Evolutionary conservation across 2,113 vertebrate genomes (phyloP).

Genomic region (Maccullochella peelii): DNA sequence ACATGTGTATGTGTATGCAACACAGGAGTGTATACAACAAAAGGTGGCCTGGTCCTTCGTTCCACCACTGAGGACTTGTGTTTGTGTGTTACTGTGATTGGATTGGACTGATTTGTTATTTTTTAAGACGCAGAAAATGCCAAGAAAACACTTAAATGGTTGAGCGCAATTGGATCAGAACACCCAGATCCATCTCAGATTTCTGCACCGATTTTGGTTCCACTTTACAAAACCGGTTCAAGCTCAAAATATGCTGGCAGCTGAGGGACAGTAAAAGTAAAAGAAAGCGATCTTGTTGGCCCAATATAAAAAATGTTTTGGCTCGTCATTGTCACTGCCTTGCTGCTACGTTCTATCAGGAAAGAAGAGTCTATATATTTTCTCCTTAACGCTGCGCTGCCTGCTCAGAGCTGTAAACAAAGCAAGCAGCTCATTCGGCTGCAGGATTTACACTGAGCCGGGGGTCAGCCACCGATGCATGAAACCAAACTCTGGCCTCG

Average conservation of each 20-base stretch:
- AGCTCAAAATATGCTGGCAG: background rate
- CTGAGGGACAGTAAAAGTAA: background rate
- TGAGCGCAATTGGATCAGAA: background rate
- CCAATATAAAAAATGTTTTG: background rate
- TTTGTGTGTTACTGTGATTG: background rate
- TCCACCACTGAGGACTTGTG: background rate
- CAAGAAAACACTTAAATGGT: conserved; percentile 23
- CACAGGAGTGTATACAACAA: background rate
- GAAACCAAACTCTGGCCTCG: background rate
- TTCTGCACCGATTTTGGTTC: background rate
- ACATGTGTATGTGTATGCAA: background rate
- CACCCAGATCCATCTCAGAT: background rate
- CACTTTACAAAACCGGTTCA: conserved; percentile 8
- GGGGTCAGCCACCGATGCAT: background rate
- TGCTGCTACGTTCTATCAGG: background rate
- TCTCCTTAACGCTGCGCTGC: background rate
- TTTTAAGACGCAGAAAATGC: background rate
- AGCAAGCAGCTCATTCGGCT: conserved; percentile 17
- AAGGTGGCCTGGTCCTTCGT: background rate
- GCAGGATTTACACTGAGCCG: background rate
- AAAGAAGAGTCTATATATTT: background rate
- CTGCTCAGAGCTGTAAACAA: background rate
- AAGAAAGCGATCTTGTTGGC: background rate
- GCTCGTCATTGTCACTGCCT: background rate
- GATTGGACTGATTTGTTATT: background rate